Percentiles rank a stretch among this genome's conserved stretches.
Evolutionary conservation across 2,888 invertebrate species (phyloP).

Genomic region (Spilosoma lubricipeda): DNA sequence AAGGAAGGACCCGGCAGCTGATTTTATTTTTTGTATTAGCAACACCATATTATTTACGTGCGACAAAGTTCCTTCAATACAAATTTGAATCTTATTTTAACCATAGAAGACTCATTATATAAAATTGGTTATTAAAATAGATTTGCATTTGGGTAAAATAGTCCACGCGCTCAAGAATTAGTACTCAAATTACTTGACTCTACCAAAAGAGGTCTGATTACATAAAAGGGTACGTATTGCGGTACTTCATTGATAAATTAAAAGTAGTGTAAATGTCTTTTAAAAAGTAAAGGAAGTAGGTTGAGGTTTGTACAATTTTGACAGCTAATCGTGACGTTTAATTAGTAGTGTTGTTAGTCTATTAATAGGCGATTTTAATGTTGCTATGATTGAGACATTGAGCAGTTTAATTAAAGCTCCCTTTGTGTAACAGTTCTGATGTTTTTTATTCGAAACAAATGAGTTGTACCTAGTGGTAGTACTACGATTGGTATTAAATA

Average conservation of each 20-base stretch:
- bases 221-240: constrained; percentile 61
- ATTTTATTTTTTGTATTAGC: constrained; percentile 65
- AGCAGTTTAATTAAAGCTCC: constrained; percentile 42
- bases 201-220: constrained; percentile 70
- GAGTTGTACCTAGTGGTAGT: not conserved
- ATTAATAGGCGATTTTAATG: constrained; percentile 39
- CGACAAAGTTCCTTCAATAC: not conserved
- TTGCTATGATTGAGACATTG: constrained; percentile 33
- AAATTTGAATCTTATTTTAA: constrained; percentile 17
- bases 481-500: not conserved
- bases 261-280: constrained; percentile 73
- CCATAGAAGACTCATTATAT: rapidly evolving
- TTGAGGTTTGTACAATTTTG: constrained; percentile 54
- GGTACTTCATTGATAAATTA: constrained; percentile 65
- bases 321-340: constrained; percentile 66
- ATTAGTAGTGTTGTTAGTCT: constrained; percentile 66
- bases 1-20: constrained; percentile 77
- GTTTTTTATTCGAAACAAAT: not conserved
- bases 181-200: constrained; percentile 82
- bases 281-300: constrained; percentile 57
- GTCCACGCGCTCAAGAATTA: constrained; percentile 64
- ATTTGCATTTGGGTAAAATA: constrained; percentile 28
- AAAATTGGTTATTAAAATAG: not conserved
- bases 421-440: constrained; percentile 6
- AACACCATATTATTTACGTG: constrained; percentile 31